A percentile compares a stretch with the other conserved stretches of the same genome.
Conservation (phyloP, 64 coral and sea anemone genomes). For the Catalaphyllia jardinei region DNA sequence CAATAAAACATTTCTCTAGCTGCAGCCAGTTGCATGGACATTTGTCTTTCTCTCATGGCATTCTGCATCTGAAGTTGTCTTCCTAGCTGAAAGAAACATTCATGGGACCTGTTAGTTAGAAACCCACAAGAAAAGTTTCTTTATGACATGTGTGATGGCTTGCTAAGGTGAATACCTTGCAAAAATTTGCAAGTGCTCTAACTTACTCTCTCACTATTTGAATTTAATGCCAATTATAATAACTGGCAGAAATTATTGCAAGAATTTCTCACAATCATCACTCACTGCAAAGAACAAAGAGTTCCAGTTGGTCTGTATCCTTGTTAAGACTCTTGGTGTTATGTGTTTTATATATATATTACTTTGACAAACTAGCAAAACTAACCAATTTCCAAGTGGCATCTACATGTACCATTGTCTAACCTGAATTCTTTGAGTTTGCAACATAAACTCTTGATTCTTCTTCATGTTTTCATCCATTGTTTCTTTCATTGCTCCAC, state of each 20-base stretch:
- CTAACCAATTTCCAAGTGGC: not conserved
- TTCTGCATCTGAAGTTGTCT: conserved; percentile 98
- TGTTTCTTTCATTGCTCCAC: conserved; percentile 40
- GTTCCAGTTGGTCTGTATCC: no score
- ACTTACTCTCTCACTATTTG: no score
- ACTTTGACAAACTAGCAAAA: no score
- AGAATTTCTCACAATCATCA: no score
- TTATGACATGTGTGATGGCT: no score
- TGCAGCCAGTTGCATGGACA: conserved; percentile 85
- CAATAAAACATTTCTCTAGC: conserved; percentile 88
- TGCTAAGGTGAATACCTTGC: no score
- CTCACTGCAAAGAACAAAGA: no score
- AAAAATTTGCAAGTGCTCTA: no score
- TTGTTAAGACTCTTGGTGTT: no score
- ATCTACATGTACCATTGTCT: not conserved
- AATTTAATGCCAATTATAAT: no score
- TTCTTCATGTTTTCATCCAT: conserved; percentile 78
- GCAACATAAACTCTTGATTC: conserved; percentile 57
- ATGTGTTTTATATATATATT: no score
- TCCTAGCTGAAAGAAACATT: conserved; percentile 59
- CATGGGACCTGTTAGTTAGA: not conserved
- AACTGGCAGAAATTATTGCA: no score
- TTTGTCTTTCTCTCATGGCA: conserved; percentile 88
- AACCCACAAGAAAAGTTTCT: not conserved
- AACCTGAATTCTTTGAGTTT: conserved; percentile 47